phyloP scores from a whole-genome alignment of 2,888 invertebrate species.

The Pollenia amentaria region DNA sequence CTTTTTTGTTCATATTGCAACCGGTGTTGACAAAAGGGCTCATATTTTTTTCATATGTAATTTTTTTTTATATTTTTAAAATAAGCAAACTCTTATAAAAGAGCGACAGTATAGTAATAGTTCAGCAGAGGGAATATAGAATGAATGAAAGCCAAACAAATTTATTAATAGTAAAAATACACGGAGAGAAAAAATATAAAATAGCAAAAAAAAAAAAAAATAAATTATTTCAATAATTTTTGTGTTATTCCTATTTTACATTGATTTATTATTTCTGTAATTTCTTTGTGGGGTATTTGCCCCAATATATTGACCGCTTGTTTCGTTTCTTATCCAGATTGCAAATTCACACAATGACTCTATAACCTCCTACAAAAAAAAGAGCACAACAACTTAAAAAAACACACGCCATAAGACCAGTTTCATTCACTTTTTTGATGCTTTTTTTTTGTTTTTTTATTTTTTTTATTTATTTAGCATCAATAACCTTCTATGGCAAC shows the following conservation, averaged over 20 bases:
- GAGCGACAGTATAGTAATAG: slow-evolving; percentile 3
- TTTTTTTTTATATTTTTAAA: slow-evolving; percentile 23
- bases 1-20: slow-evolving; percentile 44
- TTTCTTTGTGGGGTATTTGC: neutral
- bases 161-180: slow-evolving; percentile 7
- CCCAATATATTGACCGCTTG: neutral
- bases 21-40: slow-evolving; percentile 68
- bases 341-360: slow-evolving; percentile 54
- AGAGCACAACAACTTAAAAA: slow-evolving; percentile 27
- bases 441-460: slow-evolving; percentile 28
- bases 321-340: slow-evolving; percentile 39
- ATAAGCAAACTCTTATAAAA: slow-evolving; percentile 9
- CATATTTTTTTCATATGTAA: slow-evolving; percentile 8
- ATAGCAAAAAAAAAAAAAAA: no score
- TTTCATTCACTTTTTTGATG: slow-evolving; percentile 52
- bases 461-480: slow-evolving; percentile 59
- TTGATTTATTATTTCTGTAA: no score
- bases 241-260: no score
- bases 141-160: slow-evolving; percentile 17
- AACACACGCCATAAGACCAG: slow-evolving; percentile 52
- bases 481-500: slow-evolving; percentile 72
- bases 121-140: slow-evolving; percentile 2
- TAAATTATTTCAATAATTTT: no score
- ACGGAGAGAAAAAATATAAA: neutral
- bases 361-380: slow-evolving; percentile 64